Evolutionary conservation across 64 coral and sea anemone genomes (phyloP).

Genomic region (Catalaphyllia jardinei): DNA sequence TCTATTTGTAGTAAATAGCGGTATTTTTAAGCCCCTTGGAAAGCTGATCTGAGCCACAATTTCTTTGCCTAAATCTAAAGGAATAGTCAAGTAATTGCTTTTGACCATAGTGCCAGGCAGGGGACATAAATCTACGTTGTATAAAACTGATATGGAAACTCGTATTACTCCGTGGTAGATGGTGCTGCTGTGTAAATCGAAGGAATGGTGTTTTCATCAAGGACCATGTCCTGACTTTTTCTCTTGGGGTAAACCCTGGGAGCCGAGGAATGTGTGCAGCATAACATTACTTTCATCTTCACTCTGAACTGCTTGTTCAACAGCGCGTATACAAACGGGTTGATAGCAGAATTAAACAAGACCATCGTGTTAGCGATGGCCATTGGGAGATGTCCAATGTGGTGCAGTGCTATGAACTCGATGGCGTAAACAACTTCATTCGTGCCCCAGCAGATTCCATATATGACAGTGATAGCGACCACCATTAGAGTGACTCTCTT

Average conservation of each 20-base stretch:
- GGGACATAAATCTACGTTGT: no score
- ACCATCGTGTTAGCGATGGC: conserved; percentile 23
- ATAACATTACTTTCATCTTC: conserved; percentile 7
- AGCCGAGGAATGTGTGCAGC: background rate
- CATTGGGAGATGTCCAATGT: background rate
- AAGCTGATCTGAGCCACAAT: no score
- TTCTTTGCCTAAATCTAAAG: no score
- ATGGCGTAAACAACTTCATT: conserved; percentile 19
- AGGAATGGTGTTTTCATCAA: no score
- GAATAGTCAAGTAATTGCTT: no score
- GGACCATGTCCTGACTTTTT: background rate
- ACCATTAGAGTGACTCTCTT: conserved; percentile 56
- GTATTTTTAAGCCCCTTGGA: no score
- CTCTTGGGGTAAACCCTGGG: background rate
- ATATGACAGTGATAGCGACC: conserved; percentile 24
- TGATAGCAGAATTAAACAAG: conserved; percentile 41
- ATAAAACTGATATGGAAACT: no score
- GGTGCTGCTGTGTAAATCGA: no score
- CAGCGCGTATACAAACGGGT: conserved; percentile 56
- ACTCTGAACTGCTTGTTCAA: conserved; percentile 31
- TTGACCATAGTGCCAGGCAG: no score
- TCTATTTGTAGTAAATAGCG: no score
- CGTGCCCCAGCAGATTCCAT: conserved; percentile 6
- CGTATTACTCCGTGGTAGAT: no score
- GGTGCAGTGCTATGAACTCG: background rate